Conservation (phyloP, 2,888 invertebrate genomes). For the Stramonita haemastoma region DNA sequence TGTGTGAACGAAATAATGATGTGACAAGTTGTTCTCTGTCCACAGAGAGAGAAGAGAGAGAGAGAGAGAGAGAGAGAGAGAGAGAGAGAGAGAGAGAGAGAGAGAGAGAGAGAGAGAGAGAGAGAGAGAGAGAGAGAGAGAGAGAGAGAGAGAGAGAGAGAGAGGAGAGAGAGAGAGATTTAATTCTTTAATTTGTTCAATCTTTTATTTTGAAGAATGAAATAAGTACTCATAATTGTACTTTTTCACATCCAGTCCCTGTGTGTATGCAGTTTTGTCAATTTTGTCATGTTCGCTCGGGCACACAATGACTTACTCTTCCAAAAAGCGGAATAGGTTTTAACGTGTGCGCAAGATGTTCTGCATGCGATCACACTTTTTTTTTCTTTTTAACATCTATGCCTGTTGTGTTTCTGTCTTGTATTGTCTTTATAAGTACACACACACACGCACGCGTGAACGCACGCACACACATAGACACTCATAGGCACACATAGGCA, state of each 20-base stretch:
- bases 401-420: neutral
- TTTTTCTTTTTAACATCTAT: neutral
- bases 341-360: too few relatives aligned
- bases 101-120: neutral
- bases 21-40: neutral
- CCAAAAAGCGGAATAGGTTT: too few relatives aligned
- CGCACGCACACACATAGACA: conserved; percentile 2
- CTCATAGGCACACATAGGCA: neutral
- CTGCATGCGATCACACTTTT: neutral
- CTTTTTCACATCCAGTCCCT: neutral
- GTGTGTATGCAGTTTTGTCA: neutral
- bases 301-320: too few relatives aligned
- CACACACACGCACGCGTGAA: neutral
- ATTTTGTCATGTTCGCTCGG: too few relatives aligned
- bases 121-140: neutral
- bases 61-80: neutral
- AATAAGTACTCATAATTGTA: neutral
- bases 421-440: neutral
- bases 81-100: neutral
- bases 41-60: neutral
- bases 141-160: neutral
- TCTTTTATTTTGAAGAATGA: too few relatives aligned
- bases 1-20: neutral
- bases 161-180: neutral
- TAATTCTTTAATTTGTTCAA: neutral